Percentiles rank a stretch among this genome's conserved stretches.
Conservation (phyloP, 2,797 vertebrate species). For the Eptatretus atami region DNA sequence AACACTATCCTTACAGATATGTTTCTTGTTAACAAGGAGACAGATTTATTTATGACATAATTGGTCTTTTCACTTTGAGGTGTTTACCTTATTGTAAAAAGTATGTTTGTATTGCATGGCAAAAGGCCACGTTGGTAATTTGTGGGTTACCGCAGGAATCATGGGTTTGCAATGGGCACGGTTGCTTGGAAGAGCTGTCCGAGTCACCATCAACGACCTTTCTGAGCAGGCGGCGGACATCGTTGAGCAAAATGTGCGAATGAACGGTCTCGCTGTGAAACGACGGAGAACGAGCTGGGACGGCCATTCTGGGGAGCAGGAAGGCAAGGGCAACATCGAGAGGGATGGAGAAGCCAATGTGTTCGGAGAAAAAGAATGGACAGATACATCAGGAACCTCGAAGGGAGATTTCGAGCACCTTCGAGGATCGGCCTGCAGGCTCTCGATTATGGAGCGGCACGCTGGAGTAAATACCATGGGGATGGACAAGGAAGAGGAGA, state of each 20-base stretch:
- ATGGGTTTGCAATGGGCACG: conserved; percentile 95
- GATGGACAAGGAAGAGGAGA: conserved; percentile 8
- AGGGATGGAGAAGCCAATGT: too few species aligned
- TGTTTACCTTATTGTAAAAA: too few species aligned
- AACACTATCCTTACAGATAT: too few species aligned
- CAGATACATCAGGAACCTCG: too few species aligned
- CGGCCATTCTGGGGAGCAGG: conserved; percentile 11
- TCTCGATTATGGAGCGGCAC: background rate
- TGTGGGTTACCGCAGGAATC: conserved; percentile 25
- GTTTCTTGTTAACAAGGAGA: too few species aligned
- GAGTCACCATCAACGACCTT: conserved; percentile 69
- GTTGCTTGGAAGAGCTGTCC: conserved; percentile 40
- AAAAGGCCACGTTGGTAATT: background rate
- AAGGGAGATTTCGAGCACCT: too few species aligned
- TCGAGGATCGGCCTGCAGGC: background rate
- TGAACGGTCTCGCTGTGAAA: conserved; percentile 52
- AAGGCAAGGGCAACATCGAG: conserved; percentile 13
- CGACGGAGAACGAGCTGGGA: conserved; percentile 18
- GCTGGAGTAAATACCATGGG: conserved; percentile 12
- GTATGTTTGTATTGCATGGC: background rate
- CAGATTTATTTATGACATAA: too few species aligned
- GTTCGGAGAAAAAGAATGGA: too few species aligned
- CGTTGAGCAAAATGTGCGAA: conserved; percentile 63
- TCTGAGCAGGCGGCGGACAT: conserved; percentile 49
- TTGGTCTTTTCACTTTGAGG: too few species aligned